Evolutionary conservation across 2,113 vertebrate species (phyloP).

Genomic region (Oophaga pumilio): DNA sequence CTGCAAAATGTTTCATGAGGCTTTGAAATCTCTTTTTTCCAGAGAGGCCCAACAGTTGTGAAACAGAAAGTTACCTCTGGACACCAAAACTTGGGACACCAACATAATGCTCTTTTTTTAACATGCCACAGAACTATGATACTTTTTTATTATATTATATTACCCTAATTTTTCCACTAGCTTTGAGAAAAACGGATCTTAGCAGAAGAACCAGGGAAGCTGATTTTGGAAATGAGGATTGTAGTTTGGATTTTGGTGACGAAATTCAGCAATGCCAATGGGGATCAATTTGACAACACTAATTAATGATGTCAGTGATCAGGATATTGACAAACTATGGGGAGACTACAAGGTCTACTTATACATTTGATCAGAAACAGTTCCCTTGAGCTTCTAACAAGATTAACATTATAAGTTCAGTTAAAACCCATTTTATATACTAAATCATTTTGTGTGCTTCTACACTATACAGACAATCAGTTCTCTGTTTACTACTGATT

Average conservation of each 20-base stretch:
- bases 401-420: neutral
- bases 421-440: neutral
- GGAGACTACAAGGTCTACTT: neutral
- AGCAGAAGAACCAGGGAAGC: too few species aligned
- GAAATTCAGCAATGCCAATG: neutral
- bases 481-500: neutral
- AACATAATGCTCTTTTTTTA: neutral
- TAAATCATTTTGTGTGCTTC: too few species aligned
- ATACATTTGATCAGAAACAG: neutral
- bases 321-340: neutral
- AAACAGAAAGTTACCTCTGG: neutral
- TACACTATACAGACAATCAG: conserved; percentile 6
- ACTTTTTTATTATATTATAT: neutral
- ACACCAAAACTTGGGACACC: neutral
- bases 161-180: too few species aligned
- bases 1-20: neutral
- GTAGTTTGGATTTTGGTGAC: too few species aligned
- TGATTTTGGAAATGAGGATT: too few species aligned
- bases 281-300: neutral
- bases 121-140: neutral
- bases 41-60: neutral
- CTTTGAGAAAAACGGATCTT: too few species aligned
- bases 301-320: neutral
- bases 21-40: neutral
- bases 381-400: neutral